Evolutionary conservation across 2,888 invertebrate genomes (phyloP), one percentile per base, ranked within the genome.

Genomic region (Leistus spinibarbis): DNA sequence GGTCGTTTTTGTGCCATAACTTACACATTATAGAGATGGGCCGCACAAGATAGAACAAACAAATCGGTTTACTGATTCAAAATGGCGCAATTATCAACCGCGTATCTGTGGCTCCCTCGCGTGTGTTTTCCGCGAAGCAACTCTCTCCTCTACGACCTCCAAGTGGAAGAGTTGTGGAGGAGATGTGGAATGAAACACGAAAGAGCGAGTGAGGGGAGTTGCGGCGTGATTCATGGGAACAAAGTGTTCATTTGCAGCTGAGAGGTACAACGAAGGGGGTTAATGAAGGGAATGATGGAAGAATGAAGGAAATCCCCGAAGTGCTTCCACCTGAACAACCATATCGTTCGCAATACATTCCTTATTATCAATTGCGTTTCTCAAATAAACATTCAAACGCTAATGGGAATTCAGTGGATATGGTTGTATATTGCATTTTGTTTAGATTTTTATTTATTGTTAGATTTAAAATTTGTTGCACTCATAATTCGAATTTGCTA

Each of bases 1-100:
- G 60, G 65, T 60, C 22, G 75, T 75, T 75, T 75, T 75, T 75
- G 69, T 56, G 20, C 22, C 69, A 69, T 75, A 75, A 68, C 75
- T 75, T 75, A 75, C 64, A 75, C 75, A 69, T 68, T 75, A 73
- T 67, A 73, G 73, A 75, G 75, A 75, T 75, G 69, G 75, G 75
- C 68, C 68, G 56, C 53, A 64, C 63, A 53, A 65, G 73, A 75
- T 75, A 75, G 75, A 75, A 75, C 54, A 69, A 75, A 75, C 75
- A 69, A 75, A 75, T 75, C 75, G 75, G 69, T 62, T 75, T 69
- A 75, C 69, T 75, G 63, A 75, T 75, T 69, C 75, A 75, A 69
- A 75, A 75, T 69, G 75, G 69, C 68, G 75, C 75, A 75, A 75
- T 75, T 75, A 75, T 75, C 75, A 68, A 62, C 63, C 63, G 54